phyloP scores from a whole-genome alignment of 2,797 vertebrate species.

The Naso thynnoides region DNA sequence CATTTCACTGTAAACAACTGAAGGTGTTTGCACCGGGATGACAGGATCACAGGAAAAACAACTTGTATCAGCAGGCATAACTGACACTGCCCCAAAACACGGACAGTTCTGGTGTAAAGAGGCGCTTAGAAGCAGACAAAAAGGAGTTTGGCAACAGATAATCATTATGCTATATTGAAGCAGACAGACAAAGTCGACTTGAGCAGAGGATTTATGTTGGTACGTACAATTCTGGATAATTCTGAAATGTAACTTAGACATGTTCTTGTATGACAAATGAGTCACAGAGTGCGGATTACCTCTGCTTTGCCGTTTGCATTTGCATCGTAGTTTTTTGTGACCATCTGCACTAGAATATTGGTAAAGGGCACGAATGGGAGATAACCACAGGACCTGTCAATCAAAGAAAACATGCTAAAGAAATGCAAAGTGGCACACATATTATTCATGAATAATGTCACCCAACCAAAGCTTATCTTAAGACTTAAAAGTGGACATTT shows the following conservation, averaged over 20 bases:
- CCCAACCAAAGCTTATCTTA: constrained; percentile 58
- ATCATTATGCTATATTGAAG: constrained; percentile 43
- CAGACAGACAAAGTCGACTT: constrained; percentile 35
- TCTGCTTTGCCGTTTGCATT: constrained; percentile 23
- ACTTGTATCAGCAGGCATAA: constrained; percentile 73
- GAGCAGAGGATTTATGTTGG: constrained; percentile 15
- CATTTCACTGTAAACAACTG: constrained; percentile 81
- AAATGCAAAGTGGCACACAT: constrained; percentile 59
- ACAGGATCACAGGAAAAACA: constrained; percentile 81
- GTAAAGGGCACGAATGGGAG: constrained; percentile 55
- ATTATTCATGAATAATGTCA: constrained; percentile 59
- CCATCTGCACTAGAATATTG: constrained; percentile 44
- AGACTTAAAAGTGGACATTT: constrained; percentile 60
- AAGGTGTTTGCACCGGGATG: constrained; percentile 76
- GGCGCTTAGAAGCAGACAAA: constrained; percentile 11
- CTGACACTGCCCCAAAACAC: constrained; percentile 70
- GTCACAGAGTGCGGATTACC: constrained; percentile 29
- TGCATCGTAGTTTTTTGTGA: constrained; percentile 38
- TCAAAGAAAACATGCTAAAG: constrained; percentile 55
- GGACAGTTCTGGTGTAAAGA: constrained; percentile 47
- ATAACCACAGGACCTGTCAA: constrained; percentile 54
- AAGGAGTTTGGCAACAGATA: constrained; percentile 31
- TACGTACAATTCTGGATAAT: neutral
- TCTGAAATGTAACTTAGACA: constrained; percentile 8
- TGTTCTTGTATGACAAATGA: constrained; percentile 22